Base-by-base conservation (phyloP, 37 sponge, comb jelly and placozoan species). In the Amphimedon queenslandica region DNA sequence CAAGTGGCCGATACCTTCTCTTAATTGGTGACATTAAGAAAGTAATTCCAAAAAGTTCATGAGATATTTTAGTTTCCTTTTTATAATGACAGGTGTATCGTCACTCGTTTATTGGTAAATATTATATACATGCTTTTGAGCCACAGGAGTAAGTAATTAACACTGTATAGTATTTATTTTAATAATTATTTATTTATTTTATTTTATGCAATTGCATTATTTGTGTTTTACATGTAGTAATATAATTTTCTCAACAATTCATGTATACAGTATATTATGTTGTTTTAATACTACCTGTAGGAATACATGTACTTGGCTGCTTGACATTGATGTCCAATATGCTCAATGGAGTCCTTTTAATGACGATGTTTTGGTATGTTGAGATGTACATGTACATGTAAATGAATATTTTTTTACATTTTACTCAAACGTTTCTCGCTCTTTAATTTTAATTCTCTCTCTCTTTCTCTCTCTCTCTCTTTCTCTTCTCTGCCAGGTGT, bases 341-440 rank as follows among this genome's bases (percentile, higher is more conserved):
- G 80, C 67, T 18, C 51, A 70, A 16, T 85, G 86, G 86, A 79
- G 76, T 75, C n/a, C n/a, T n/a, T n/a, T n/a, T n/a, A n/a, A n/a
- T n/a, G n/a, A n/a, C n/a, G n/a, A n/a, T n/a, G n/a, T n/a, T n/a
- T n/a, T n/a, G n/a, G n/a, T n/a, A n/a, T n/a, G n/a, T n/a, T n/a
- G n/a, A n/a, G n/a, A n/a, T n/a, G n/a, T n/a, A n/a, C n/a, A n/a
- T n/a, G n/a, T n/a, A n/a, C n/a, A n/a, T n/a, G n/a, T n/a, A n/a
- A n/a, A n/a, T n/a, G n/a, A n/a, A n/a, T n/a, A n/a, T n/a, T n/a
- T n/a, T n/a, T n/a, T n/a, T n/a, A n/a, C n/a, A n/a, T n/a, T n/a
- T n/a, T n/a, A n/a, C n/a, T n/a, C n/a, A n/a, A n/a, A n/a, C n/a
- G n/a, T n/a, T n/a, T n/a, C n/a, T n/a, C n/a, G n/a, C n/a, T n/a